A percentile compares a stretch with the other conserved stretches of the same genome.
Evolutionary conservation across 2,888 invertebrate species (phyloP).

Genomic region (Lamellibrachia satsuma): DNA sequence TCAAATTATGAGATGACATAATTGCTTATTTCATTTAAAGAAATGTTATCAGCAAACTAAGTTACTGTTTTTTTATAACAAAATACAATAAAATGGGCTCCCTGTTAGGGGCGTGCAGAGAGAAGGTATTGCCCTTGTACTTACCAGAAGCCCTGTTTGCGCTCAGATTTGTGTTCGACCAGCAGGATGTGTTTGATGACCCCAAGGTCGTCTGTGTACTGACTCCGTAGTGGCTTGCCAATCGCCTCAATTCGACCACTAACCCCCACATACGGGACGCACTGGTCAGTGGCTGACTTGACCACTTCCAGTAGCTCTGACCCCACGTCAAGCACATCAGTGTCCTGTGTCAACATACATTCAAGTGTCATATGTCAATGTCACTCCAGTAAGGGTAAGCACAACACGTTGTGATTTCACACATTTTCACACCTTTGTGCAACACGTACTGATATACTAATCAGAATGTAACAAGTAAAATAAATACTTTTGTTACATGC

Average conservation of each 20-base stretch:
- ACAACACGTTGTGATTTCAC: no score
- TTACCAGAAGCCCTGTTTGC: slow-evolving; percentile 39
- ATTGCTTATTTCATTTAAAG: background rate
- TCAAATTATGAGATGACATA: no score
- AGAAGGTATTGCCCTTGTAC: slow-evolving; percentile 14
- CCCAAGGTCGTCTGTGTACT: slow-evolving; percentile 30
- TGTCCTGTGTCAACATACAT: slow-evolving; percentile 20
- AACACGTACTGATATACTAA: no score
- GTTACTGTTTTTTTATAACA: background rate
- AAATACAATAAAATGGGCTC: background rate
- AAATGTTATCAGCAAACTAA: background rate
- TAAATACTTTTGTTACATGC: no score
- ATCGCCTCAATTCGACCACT: slow-evolving; percentile 30
- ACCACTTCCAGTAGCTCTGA: slow-evolving; percentile 29
- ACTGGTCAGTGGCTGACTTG: slow-evolving; percentile 21
- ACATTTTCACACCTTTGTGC: no score
- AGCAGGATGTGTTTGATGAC: slow-evolving; percentile 35
- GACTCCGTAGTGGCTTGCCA: slow-evolving; percentile 31
- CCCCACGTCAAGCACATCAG: slow-evolving; percentile 29
- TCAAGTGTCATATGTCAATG: background rate
- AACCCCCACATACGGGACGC: slow-evolving; percentile 37
- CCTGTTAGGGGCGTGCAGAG: background rate
- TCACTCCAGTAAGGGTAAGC: no score
- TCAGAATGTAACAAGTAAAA: no score
- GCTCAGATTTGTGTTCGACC: slow-evolving; percentile 39